Evolutionary conservation across 2,113 vertebrate species (phyloP).

Genomic region (Pelusios castaneus): DNA sequence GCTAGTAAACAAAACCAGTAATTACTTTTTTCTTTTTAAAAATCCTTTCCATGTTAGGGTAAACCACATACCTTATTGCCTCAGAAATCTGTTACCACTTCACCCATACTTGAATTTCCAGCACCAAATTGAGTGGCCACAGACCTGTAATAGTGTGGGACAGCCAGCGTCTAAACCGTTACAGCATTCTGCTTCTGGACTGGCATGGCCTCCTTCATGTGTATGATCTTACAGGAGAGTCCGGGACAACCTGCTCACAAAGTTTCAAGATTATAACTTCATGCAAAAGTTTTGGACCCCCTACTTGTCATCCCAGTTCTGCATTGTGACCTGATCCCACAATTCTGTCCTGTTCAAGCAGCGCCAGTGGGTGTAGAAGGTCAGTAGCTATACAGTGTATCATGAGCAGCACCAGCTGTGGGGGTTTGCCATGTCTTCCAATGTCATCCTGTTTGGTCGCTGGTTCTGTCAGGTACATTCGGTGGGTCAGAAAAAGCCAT

Average conservation of each 20-base stretch:
- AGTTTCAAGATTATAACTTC: neutral
- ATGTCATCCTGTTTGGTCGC: neutral
- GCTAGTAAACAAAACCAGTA: neutral
- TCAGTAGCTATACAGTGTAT: neutral
- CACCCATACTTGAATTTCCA: neutral
- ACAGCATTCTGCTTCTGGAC: neutral
- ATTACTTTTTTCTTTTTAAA: neutral
- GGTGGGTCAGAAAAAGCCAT: neutral
- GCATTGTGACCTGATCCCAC: neutral
- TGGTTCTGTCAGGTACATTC: neutral
- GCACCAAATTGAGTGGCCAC: neutral
- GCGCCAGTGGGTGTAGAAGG: neutral
- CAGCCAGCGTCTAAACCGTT: neutral
- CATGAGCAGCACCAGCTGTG: neutral
- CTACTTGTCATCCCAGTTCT: neutral
- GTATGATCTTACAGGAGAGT: neutral
- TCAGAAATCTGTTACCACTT: neutral
- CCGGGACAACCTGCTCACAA: neutral
- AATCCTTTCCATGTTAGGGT: neutral
- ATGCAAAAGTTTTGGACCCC: neutral
- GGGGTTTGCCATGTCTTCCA: neutral
- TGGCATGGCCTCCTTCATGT: neutral
- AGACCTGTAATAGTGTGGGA: neutral
- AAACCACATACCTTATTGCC: neutral
- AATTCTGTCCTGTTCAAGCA: neutral